Percentiles rank a stretch among this genome's conserved stretches.
These are phyloP conservation scores for Dynastes grantii DNA, from an alignment of 2,888 invertebrate species.

Conservation along the genomic window DNA sequence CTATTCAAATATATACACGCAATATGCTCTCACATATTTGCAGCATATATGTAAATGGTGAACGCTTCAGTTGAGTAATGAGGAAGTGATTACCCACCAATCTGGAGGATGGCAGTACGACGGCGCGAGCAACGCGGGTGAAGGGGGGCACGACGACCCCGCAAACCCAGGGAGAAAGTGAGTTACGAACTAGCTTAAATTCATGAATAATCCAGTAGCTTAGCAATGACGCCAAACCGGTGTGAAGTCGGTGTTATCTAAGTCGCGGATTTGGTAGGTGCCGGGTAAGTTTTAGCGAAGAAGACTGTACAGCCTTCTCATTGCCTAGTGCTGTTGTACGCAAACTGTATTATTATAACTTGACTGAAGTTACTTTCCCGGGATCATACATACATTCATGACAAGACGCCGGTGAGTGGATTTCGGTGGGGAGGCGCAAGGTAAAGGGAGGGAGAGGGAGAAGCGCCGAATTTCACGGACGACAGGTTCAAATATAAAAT, in stretches of 20 bases:
- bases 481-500: slow-evolving; percentile 54
- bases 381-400: slow-evolving; percentile 69
- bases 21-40: slow-evolving; percentile 24
- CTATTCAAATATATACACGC: slow-evolving; percentile 8
- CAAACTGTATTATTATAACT: slow-evolving; percentile 68
- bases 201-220: slow-evolving; percentile 70
- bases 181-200: slow-evolving; percentile 68
- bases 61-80: slow-evolving; percentile 64
- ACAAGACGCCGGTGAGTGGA: slow-evolving; percentile 57
- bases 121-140: slow-evolving; percentile 39
- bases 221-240: slow-evolving; percentile 68
- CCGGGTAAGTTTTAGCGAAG: slow-evolving; percentile 63
- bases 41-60: slow-evolving; percentile 57
- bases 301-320: slow-evolving; percentile 49
- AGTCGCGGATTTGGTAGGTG: slow-evolving; percentile 67
- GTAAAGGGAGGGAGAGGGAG: neutral
- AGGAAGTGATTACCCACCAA: slow-evolving; percentile 69
- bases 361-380: slow-evolving; percentile 62
- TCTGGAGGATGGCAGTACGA: slow-evolving; percentile 54
- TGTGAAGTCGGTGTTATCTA: slow-evolving; percentile 69
- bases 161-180: slow-evolving; percentile 66
- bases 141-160: slow-evolving; percentile 61
- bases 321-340: slow-evolving; percentile 55
- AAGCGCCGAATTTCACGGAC: slow-evolving; percentile 10
- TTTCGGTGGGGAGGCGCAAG: slow-evolving; percentile 31